These are phyloP conservation scores for Nibea coibor DNA, from an alignment of 2,113 vertebrate genomes.

Conservation along the genomic window DNA sequence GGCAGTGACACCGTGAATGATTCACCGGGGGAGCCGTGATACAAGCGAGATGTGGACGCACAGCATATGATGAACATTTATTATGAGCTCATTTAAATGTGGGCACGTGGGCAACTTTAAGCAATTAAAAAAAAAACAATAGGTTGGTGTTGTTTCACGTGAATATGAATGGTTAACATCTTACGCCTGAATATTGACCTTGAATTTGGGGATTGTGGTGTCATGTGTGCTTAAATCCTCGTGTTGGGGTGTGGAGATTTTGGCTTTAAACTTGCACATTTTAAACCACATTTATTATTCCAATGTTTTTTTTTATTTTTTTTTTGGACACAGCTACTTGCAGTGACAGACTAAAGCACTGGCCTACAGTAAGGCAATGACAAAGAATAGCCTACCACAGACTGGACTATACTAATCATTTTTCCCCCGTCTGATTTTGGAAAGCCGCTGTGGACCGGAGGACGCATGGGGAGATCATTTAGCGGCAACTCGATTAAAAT, in stretches of 20 bases:
- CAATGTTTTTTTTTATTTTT: background rate
- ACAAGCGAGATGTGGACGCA: conserved; percentile 24
- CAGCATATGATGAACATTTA: conserved; percentile 53
- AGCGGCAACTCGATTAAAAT: conserved; percentile 41
- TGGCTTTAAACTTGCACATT: background rate
- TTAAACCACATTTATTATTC: conserved; percentile 25
- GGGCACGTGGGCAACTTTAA: conserved; percentile 14
- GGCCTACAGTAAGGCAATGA: conserved; percentile 37
- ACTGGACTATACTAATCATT: conserved; percentile 2
- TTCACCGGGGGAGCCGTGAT: conserved; percentile 21
- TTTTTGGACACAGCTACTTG: conserved; percentile 23
- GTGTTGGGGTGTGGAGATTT: background rate
- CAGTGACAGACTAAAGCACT: conserved; percentile 27
- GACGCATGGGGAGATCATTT: conserved; percentile 28
- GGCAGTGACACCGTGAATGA: conserved; percentile 41
- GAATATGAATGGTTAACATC: background rate
- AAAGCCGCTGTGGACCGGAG: conserved; percentile 5
- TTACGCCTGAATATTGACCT: conserved; percentile 51
- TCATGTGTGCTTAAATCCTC: background rate
- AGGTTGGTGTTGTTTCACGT: too few relatives aligned
- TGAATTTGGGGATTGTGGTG: conserved; percentile 26
- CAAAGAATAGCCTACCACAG: conserved; percentile 27
- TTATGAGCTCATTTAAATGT: conserved; percentile 42
- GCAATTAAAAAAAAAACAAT: conserved; percentile 39
- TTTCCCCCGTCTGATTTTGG: background rate